Evolutionary conservation across 2,888 invertebrate genomes (phyloP).

Genomic region (Brachyptera risi): DNA sequence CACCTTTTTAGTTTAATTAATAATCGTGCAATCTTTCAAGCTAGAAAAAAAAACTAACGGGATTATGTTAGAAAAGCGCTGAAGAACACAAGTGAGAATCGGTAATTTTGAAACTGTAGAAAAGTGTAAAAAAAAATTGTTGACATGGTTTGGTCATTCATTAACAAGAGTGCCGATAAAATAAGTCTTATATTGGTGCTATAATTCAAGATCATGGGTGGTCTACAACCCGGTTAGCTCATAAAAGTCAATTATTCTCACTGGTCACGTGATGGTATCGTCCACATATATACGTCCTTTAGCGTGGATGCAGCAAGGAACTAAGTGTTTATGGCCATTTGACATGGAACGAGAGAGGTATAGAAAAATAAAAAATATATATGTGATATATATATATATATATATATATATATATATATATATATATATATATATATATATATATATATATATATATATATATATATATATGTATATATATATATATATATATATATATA

Average conservation of each 20-base stretch:
- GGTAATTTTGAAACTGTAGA: not conserved
- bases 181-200: conserved; percentile 3
- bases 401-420: too few relatives aligned
- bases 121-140: not conserved
- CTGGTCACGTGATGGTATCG: conserved; percentile 2
- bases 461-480: too few relatives aligned
- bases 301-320: too few relatives aligned
- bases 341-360: too few relatives aligned
- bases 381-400: too few relatives aligned
- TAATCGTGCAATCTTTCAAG: not conserved
- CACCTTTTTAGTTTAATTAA: not conserved
- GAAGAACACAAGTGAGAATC: not conserved
- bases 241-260: conserved; percentile 24
- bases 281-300: too few relatives aligned
- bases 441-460: too few relatives aligned
- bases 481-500: too few relatives aligned
- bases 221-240: conserved; percentile 13
- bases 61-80: not conserved
- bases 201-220: conserved; percentile 10
- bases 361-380: too few relatives aligned
- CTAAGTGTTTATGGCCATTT: conserved; percentile 1
- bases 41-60: not conserved
- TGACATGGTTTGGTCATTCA: not conserved
- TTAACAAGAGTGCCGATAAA: conserved; percentile 3
- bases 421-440: too few relatives aligned